A percentile compares a stretch with the other conserved stretches of the same genome.
Evolutionary conservation across 92 coral and sea anemone genomes (phyloP).

Genomic region (Bergia sp.): DNA sequence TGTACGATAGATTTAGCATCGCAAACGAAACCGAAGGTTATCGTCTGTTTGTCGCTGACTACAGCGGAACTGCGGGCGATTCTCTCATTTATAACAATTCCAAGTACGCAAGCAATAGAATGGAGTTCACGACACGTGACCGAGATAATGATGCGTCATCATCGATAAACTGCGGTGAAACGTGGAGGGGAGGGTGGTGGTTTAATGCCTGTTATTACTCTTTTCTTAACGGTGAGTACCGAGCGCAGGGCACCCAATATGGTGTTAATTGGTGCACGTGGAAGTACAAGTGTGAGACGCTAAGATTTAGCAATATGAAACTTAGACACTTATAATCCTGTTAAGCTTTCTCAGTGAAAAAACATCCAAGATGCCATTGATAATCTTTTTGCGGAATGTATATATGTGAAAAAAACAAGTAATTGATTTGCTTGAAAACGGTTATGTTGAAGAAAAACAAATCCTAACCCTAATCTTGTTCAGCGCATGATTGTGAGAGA

Average conservation of each 20-base stretch:
- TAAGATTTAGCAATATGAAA: slow-evolving; percentile 30
- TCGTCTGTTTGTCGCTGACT: slow-evolving; percentile 31
- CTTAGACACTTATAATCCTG: neutral
- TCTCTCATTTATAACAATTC: neutral
- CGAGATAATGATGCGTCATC: slow-evolving; percentile 17
- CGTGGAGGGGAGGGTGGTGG: slow-evolving; percentile 35
- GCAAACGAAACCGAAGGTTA: slow-evolving; percentile 20
- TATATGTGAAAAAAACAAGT: neutral
- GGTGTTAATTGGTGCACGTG: slow-evolving; percentile 38
- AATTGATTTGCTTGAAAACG: too few relatives aligned
- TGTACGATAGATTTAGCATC: slow-evolving; percentile 17
- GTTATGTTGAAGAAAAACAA: too few relatives aligned
- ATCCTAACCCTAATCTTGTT: too few relatives aligned
- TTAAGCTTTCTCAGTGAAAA: neutral
- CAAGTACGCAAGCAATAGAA: slow-evolving; percentile 3
- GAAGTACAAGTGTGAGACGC: neutral
- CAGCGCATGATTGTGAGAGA: too few relatives aligned
- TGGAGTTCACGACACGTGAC: slow-evolving; percentile 36
- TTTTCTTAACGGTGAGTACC: slow-evolving; percentile 11
- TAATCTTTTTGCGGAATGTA: neutral
- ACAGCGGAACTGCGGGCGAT: slow-evolving; percentile 31
- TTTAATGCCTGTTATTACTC: slow-evolving; percentile 22
- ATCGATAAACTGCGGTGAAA: neutral
- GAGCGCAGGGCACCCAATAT: neutral
- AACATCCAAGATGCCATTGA: neutral